Evolutionary conservation across 2,888 invertebrate species (phyloP).

Genomic region (Taphrorychus bicolor): DNA sequence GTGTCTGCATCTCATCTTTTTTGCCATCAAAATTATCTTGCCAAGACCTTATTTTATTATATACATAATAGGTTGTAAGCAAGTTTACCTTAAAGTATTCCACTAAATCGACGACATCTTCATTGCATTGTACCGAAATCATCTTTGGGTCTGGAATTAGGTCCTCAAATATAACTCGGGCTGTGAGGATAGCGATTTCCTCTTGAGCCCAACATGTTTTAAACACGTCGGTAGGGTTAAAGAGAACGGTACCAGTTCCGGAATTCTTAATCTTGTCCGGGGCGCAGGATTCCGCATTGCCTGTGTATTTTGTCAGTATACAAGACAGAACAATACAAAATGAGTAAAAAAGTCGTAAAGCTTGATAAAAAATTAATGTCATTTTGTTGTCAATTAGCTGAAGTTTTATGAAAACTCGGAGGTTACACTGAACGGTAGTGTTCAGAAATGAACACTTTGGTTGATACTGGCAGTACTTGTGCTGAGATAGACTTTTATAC

Average conservation of each 20-base stretch:
- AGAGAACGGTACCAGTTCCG: conserved; percentile 55
- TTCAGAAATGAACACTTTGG: no score
- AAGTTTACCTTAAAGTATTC: conserved; percentile 51
- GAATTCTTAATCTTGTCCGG: conserved; percentile 37
- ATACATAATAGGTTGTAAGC: background rate
- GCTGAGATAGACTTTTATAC: no score
- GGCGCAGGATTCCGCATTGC: background rate
- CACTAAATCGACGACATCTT: conserved; percentile 53
- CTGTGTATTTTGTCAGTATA: background rate
- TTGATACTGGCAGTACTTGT: no score
- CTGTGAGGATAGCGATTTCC: conserved; percentile 54
- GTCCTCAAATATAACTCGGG: conserved; percentile 56
- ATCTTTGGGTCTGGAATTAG: conserved; percentile 52
- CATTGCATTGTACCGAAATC: conserved; percentile 52
- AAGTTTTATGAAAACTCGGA: no score
- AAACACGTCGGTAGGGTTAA: conserved; percentile 52
- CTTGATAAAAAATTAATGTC: background rate
- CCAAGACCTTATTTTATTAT: no score
- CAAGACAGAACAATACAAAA: no score
- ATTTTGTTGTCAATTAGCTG: background rate
- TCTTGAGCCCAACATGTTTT: conserved; percentile 58
- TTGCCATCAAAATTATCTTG: no score
- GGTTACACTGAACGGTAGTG: no score
- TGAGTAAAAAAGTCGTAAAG: no score
- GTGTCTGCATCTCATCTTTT: no score